Percentiles rank a stretch among this genome's conserved stretches.
These are phyloP conservation scores for Dreissena rostriformis DNA, from an alignment of 1,140 invertebrate species.

Conservation along the genomic window DNA sequence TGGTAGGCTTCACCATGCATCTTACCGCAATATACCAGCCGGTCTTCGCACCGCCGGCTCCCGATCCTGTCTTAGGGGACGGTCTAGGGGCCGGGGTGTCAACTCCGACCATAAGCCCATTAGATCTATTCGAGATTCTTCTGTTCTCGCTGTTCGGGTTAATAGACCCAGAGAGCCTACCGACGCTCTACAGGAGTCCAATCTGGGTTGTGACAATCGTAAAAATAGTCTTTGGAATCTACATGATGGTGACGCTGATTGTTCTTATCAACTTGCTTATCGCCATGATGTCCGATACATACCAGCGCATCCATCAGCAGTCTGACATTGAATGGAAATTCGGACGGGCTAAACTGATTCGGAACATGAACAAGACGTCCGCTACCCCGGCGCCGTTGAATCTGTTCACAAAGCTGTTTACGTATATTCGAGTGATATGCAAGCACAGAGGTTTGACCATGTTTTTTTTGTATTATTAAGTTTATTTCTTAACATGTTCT, in stretches of 20 bases:
- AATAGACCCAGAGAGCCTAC: conserved; percentile 90
- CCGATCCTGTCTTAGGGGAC: conserved; percentile 61
- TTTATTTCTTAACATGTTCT: too few relatives aligned
- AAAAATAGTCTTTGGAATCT: conserved; percentile 94
- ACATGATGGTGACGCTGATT: conserved; percentile 98
- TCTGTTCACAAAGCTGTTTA: conserved; percentile 91
- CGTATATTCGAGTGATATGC: conserved; percentile 87
- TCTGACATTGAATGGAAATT: conserved; percentile 99
- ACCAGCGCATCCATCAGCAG: conserved; percentile 98
- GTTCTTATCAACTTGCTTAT: conserved; percentile 99
- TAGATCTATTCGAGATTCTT: conserved; percentile 96
- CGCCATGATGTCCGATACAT: conserved; percentile 99
- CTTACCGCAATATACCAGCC: conserved; percentile 98
- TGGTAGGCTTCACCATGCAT: conserved; percentile 99
- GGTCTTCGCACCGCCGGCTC: conserved; percentile 81
- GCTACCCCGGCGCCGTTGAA: conserved; percentile 98
- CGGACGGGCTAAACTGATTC: conserved; percentile 98
- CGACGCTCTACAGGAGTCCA: conserved; percentile 83
- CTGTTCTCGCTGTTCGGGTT: conserved; percentile 99
- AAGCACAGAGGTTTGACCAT: conserved; percentile 86
- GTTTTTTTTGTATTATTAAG: neutral
- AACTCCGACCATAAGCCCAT: conserved; percentile 55
- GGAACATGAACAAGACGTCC: conserved; percentile 99
- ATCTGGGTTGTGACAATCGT: conserved; percentile 82
- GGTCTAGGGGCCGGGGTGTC: conserved; percentile 68